These are phyloP conservation scores for Tragelaphus scriptus DNA, from an alignment of 2,113 vertebrate species.

Conservation along the genomic window DNA sequence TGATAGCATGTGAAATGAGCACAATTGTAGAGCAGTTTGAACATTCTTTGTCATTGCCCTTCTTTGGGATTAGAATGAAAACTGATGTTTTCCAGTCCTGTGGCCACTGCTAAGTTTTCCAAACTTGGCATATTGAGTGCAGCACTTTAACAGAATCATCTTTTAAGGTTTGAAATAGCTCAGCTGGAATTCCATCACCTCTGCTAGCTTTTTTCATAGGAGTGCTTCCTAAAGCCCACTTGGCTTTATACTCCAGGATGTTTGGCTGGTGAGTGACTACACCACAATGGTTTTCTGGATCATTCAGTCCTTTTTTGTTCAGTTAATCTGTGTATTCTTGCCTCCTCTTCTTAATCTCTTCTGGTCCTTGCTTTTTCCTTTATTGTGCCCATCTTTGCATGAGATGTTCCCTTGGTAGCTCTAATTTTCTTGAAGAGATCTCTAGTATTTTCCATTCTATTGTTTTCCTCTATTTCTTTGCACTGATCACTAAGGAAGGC, in stretches of 20 bases:
- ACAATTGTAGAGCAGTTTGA: background rate
- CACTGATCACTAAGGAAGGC: background rate
- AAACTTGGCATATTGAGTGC: background rate
- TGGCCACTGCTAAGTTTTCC: background rate
- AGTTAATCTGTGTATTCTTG: background rate
- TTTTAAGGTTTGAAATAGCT: background rate
- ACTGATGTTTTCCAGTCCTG: accelerated
- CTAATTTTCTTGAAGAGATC: background rate
- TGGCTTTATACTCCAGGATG: background rate
- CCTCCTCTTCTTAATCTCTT: background rate
- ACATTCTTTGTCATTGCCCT: background rate
- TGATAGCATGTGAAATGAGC: background rate
- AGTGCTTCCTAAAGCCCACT: background rate
- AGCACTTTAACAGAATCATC: background rate
- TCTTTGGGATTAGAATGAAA: background rate
- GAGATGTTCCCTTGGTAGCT: background rate
- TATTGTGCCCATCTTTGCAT: accelerated
- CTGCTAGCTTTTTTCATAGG: background rate
- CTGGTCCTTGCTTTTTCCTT: background rate
- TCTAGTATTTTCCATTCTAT: background rate
- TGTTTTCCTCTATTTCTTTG: background rate
- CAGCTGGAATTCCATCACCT: background rate
- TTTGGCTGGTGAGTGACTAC: background rate
- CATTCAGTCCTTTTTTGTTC: background rate
- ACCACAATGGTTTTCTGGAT: background rate